phyloP scores from a whole-genome alignment of 2,797 vertebrate genomes.

The Ficedula albicollis region DNA sequence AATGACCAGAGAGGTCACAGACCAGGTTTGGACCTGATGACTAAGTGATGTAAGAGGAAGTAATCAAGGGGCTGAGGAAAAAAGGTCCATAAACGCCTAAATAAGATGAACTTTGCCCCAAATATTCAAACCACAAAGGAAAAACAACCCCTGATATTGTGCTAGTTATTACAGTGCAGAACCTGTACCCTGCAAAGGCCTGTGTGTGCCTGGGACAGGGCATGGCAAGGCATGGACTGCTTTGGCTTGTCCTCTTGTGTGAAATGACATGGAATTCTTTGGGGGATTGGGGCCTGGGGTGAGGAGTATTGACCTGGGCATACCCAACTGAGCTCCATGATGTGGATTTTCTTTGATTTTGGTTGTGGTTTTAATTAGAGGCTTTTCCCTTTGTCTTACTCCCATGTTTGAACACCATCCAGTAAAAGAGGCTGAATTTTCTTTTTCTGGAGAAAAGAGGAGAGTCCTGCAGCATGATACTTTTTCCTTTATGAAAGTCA shows the following conservation, averaged over 20 bases:
- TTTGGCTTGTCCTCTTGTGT: not conserved
- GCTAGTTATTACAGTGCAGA: not conserved
- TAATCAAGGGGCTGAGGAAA: not conserved
- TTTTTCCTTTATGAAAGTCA: not conserved
- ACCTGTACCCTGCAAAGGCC: not conserved
- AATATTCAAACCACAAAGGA: not conserved
- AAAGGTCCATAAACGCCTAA: not conserved
- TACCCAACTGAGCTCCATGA: not conserved
- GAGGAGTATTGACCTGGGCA: fast-evolving
- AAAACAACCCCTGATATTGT: not conserved
- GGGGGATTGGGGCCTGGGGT: not conserved
- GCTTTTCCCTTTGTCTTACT: not conserved
- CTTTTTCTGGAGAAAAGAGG: not conserved
- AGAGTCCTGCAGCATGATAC: not conserved
- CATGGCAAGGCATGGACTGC: not conserved
- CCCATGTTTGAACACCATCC: not conserved
- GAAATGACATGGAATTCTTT: not conserved
- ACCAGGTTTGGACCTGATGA: not conserved
- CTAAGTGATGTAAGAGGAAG: not conserved
- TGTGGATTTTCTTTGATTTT: not conserved
- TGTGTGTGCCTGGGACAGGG: not conserved
- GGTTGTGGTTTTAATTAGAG: not conserved
- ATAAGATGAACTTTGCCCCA: not conserved
- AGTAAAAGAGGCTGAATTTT: not conserved
- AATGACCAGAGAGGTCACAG: not conserved